Percentiles rank a stretch among this genome's conserved stretches.
These are phyloP conservation scores for Apamea anceps DNA, from an alignment of 2,888 invertebrate species.

Conservation along the genomic window DNA sequence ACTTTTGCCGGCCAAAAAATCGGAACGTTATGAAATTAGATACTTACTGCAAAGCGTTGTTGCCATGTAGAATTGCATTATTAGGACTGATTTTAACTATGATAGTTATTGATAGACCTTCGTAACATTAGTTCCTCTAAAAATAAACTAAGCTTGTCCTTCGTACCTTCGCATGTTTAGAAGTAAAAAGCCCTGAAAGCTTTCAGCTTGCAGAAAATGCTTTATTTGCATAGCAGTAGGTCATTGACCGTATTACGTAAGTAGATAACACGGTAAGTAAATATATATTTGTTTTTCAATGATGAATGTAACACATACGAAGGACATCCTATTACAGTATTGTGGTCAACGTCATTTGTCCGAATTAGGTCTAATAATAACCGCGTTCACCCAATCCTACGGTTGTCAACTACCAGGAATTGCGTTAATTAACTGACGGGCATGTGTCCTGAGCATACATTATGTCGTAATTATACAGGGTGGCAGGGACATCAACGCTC, in stretches of 20 bases:
- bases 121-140: neutral
- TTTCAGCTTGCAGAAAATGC: neutral
- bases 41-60: neutral
- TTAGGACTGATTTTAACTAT: no score
- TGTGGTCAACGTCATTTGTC: neutral
- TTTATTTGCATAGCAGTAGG: neutral
- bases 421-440: neutral
- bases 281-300: constrained; percentile 3
- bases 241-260: neutral
- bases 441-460: neutral
- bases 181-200: neutral
- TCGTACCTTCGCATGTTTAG: neutral
- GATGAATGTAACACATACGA: neutral
- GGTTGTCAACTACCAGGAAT: constrained; percentile 1
- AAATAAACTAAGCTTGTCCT: neutral
- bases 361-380: constrained; percentile 19
- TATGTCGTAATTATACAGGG: neutral
- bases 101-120: neutral
- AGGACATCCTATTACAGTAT: constrained; percentile 5
- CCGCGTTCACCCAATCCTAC: neutral
- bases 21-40: neutral
- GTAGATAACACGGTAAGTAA: neutral
- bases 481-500: neutral
- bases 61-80: neutral
- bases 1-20: neutral